Evolutionary conservation across 1,140 invertebrate species (phyloP).

Genomic region (Drosophila arizonae): DNA sequence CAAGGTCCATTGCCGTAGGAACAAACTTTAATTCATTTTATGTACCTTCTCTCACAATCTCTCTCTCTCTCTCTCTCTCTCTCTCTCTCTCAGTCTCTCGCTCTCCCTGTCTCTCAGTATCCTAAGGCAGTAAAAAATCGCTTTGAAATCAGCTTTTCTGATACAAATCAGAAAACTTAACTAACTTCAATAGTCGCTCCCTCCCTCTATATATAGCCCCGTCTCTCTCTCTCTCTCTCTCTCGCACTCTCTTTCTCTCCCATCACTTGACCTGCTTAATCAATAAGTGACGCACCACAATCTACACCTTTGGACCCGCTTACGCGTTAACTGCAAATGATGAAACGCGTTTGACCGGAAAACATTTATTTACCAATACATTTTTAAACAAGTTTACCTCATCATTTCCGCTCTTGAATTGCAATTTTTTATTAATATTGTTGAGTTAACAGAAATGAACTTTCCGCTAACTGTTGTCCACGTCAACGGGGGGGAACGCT

Average conservation of each 20-base stretch:
- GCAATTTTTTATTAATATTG: too few relatives aligned
- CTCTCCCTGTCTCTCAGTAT: neutral
- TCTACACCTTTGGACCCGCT: neutral
- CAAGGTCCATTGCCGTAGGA: conserved; percentile 29
- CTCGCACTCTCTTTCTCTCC: too few relatives aligned
- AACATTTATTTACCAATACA: conserved; percentile 4
- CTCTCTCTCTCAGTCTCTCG: neutral
- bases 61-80: neutral
- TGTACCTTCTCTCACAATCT: conserved; percentile 2
- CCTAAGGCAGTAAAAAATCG: conserved; percentile 5
- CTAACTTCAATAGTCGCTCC: too few relatives aligned
- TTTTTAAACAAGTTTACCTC: neutral
- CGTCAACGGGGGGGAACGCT: too few relatives aligned
- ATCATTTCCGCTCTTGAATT: too few relatives aligned
- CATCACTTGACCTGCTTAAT: neutral
- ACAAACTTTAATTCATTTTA: conserved; percentile 45
- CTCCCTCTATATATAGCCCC: too few relatives aligned
- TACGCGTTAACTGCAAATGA: neutral
- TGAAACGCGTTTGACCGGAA: neutral
- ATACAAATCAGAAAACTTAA: conserved; percentile 3
- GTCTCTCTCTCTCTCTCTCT: too few relatives aligned
- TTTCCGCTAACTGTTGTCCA: too few relatives aligned
- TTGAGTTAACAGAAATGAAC: too few relatives aligned
- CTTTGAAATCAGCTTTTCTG: conserved; percentile 5
- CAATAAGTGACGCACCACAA: neutral